Evolutionary conservation across 2,113 vertebrate species (phyloP).

Genomic region (Thunnus maccoyii): DNA sequence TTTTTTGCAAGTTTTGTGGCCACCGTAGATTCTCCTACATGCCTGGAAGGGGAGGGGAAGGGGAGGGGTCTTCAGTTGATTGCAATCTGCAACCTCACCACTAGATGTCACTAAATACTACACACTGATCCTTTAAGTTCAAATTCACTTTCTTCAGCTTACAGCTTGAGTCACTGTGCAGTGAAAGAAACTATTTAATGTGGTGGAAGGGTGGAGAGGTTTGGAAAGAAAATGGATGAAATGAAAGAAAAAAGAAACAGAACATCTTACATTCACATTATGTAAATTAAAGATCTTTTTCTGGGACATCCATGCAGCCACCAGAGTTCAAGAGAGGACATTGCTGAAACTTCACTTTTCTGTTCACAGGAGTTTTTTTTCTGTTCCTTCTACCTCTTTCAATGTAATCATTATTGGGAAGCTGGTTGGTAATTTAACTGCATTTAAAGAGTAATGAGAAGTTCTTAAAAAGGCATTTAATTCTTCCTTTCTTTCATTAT

Average conservation of each 20-base stretch:
- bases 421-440: constrained; percentile 12
- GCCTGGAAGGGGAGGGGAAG: no score
- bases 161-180: not conserved
- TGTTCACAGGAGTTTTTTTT: not conserved
- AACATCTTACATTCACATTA: constrained; percentile 31
- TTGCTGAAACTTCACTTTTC: not conserved
- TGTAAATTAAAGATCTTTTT: constrained; percentile 25
- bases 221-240: not conserved
- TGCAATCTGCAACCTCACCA: no score
- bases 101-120: no score
- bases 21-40: no score
- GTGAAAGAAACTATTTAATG: not conserved
- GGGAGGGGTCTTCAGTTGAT: no score
- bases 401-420: not conserved
- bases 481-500: not conserved
- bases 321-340: constrained; percentile 12
- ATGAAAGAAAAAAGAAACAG: constrained; percentile 7
- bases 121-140: not conserved
- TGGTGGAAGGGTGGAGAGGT: not conserved
- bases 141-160: not conserved
- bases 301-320: not conserved
- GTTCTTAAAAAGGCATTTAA: not conserved
- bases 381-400: not conserved
- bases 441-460: constrained; percentile 1
- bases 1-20: no score